Conservation (phyloP, 2,888 invertebrate genomes). For the Netelia fuscicornis region DNA sequence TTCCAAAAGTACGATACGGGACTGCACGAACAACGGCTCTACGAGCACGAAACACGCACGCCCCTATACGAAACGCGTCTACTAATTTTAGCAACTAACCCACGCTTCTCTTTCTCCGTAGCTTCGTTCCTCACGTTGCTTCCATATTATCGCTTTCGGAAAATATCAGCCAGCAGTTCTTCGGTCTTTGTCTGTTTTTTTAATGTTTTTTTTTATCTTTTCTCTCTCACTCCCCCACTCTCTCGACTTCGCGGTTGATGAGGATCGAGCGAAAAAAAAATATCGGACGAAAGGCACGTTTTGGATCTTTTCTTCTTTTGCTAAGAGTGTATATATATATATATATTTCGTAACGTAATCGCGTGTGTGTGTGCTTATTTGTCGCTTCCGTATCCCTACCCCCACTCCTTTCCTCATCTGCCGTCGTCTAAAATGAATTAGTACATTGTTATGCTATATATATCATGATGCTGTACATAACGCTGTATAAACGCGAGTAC, state of each 20-base stretch:
- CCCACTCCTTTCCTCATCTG: too few relatives aligned
- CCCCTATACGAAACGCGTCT: slow-evolving; percentile 63
- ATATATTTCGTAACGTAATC: slow-evolving; percentile 26
- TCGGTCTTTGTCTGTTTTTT: not conserved
- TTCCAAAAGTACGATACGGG: slow-evolving; percentile 61
- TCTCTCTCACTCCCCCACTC: not conserved
- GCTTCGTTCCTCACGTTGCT: slow-evolving; percentile 6
- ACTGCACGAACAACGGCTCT: slow-evolving; percentile 34
- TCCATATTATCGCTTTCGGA: slow-evolving; percentile 27
- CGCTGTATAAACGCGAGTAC: not conserved
- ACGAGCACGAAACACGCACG: slow-evolving; percentile 51
- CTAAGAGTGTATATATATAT: not conserved
- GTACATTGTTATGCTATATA: not conserved
- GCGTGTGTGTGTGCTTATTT: slow-evolving; percentile 2
- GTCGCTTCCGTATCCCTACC: slow-evolving; percentile 32
- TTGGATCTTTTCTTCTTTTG: too few relatives aligned
- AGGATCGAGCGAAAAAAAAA: slow-evolving; percentile 3
- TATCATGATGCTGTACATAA: not conserved
- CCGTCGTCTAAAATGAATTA: not conserved
- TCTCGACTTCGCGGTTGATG: not conserved
- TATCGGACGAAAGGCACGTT: not conserved
- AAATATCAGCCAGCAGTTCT: slow-evolving; percentile 26
- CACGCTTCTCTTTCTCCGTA: slow-evolving; percentile 42
- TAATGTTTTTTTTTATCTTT: not conserved
- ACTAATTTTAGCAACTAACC: slow-evolving; percentile 65